Evolutionary conservation across 2,113 vertebrate genomes (phyloP).

Genomic region (Callopanchax toddi): DNA sequence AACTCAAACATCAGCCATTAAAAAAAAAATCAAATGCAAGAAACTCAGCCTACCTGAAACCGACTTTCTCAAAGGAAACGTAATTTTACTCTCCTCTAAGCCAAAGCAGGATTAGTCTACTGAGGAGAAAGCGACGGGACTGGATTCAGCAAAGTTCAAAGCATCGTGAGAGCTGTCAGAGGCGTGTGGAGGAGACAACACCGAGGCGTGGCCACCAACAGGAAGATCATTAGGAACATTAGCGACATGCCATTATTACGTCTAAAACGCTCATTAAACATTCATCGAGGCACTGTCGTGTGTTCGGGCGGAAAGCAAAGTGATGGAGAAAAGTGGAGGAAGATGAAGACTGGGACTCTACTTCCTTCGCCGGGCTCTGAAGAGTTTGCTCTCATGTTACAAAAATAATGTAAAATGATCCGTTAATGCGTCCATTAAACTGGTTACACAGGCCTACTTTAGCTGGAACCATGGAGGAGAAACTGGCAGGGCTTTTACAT

Average conservation of each 20-base stretch:
- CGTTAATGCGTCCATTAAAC: conserved; percentile 81
- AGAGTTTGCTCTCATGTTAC: conserved; percentile 89
- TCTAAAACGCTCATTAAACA: conserved; percentile 96
- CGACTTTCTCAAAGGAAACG: conserved; percentile 92
- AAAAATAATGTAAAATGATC: conserved; percentile 90
- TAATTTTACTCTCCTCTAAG: conserved; percentile 82
- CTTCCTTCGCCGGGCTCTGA: conserved; percentile 83
- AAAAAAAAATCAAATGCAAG: not conserved
- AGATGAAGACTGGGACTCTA: conserved; percentile 55
- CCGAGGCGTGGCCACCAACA: conserved; percentile 90
- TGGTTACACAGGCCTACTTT: conserved; percentile 77
- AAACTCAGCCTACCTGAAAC: conserved; percentile 89
- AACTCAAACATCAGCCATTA: not conserved
- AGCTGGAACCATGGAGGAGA: conserved; percentile 67
- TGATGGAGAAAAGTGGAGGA: conserved; percentile 57
- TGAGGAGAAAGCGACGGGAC: conserved; percentile 67
- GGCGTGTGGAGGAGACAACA: conserved; percentile 86
- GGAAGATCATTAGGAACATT: conserved; percentile 99
- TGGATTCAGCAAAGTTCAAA: conserved; percentile 90
- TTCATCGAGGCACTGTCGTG: conserved; percentile 86
- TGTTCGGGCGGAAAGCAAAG: conserved; percentile 22
- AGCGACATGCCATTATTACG: conserved; percentile 97
- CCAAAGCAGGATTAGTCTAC: conserved; percentile 62
- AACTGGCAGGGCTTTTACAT: conserved; percentile 52
- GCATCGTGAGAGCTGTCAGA: conserved; percentile 91